phyloP scores from a whole-genome alignment of 2,888 invertebrate genomes.

The Hydriomena furcata region DNA sequence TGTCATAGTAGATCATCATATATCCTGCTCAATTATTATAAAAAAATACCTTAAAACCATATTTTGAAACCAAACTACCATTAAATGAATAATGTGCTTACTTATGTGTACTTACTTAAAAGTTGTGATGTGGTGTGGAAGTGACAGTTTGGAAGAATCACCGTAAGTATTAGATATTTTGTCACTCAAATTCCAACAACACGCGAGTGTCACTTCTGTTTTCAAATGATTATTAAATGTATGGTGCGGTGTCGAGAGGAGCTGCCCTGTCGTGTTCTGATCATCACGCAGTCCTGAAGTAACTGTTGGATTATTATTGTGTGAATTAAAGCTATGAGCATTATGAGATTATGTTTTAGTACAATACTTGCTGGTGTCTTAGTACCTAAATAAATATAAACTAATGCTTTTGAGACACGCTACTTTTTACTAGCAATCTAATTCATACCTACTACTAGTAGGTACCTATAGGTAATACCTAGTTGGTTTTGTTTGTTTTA shows the following conservation, averaged over 20 bases:
- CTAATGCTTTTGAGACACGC: constrained; percentile 10
- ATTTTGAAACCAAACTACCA: no score
- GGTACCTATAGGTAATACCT: neutral
- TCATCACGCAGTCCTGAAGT: constrained; percentile 30
- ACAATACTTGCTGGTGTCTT: constrained; percentile 14
- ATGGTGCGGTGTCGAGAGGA: constrained; percentile 10
- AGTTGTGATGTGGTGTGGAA: no score
- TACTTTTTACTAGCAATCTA: neutral
- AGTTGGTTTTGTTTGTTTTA: no score
- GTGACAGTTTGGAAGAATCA: no score
- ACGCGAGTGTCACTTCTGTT: constrained; percentile 1
- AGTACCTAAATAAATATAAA: constrained; percentile 8
- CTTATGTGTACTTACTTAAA: no score
- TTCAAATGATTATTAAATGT: neutral
- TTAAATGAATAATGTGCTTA: no score
- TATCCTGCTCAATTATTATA: no score
- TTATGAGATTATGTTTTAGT: constrained; percentile 15
- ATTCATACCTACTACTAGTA: neutral
- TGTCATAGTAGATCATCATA: no score
- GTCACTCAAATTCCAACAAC: no score
- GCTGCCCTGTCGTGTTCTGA: constrained; percentile 25
- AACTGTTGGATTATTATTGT: constrained; percentile 22
- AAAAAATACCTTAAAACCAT: no score
- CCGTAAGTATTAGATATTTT: no score
- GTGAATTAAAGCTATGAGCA: constrained; percentile 15